Base-by-base conservation (phyloP, 64 coral and sea anemone genomes). In the Actinia equina region DNA sequence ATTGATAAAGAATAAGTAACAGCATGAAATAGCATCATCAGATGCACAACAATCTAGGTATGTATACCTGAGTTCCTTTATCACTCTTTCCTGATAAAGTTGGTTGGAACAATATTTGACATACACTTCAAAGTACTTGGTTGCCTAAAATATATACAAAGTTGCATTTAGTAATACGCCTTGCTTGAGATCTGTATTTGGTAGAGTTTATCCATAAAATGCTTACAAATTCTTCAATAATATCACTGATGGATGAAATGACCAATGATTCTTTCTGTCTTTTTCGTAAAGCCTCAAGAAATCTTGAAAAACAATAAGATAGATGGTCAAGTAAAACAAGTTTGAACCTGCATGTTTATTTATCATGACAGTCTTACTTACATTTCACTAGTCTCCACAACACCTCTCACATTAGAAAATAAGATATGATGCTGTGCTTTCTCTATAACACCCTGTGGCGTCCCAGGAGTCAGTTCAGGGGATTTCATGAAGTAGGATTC, bases 21-120 rank as follows among this genome's bases (percentile, higher is more conserved):
- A 18, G 44, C 25, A 71, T 14, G 3, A 37, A 37, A 37, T 0
- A 37, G 30, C 30, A 37, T 37, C 30, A 37, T 37, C 30, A 37
- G 30, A 71, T 37, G n/a, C 4, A 30, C 6, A 71, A 12, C n/a
- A 37, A 27, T 71, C 7, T 27, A 65, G 16, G 46, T 51, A 17
- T 44, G 3, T 52, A 80, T 91, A 99, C 97, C 88, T 91, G 59
- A 99, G 84, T 58, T 90, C 89, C 77, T 88, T 93, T 4, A 99
- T 45, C 20, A 85, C 79, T 85, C 97, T 90, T 45, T 99, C 97
- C 76, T 99, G 97, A 52, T 99, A 93, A 23, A 91, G 87, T 55
- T 99, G 93, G 65, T 90, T 94, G 46, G 97, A 99, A 46, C 97
- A 99, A 71, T 99, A 99, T 74, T 92, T 99, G 9, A 99, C 86